Conservation (phyloP, 1,140 invertebrate species). For the Ceratosolen fusciceps region DNA sequence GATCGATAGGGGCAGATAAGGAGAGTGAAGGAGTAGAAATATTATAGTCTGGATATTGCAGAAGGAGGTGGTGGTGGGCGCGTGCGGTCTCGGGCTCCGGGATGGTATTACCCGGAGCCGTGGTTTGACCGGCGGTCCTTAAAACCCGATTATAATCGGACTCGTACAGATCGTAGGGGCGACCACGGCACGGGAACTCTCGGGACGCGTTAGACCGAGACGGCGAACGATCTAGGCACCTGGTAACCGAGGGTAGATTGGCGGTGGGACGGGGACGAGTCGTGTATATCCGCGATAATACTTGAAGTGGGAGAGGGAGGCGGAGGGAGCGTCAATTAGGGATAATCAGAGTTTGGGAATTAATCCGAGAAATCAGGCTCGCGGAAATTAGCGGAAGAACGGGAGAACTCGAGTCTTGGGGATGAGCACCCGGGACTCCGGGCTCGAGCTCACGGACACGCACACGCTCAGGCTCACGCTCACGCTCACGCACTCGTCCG, state of each 20-base stretch:
- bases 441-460: background rate
- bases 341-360: slow-evolving; percentile 38
- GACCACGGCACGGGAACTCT: too few relatives aligned
- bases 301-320: background rate
- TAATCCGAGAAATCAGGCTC: slow-evolving; percentile 27
- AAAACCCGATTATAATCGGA: too few relatives aligned
- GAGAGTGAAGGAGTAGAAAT: background rate
- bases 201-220: too few relatives aligned
- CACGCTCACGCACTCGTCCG: slow-evolving; percentile 46
- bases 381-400: slow-evolving; percentile 34
- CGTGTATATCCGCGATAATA: background rate
- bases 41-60: background rate
- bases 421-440: background rate
- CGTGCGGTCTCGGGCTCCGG: too few relatives aligned
- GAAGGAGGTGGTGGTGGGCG: background rate
- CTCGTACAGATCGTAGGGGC: too few relatives aligned
- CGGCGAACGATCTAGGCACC: too few relatives aligned
- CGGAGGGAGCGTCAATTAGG: slow-evolving; percentile 31
- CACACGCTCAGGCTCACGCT: background rate
- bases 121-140: too few relatives aligned
- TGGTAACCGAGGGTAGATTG: too few relatives aligned
- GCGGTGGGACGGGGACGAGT: too few relatives aligned
- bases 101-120: too few relatives aligned
- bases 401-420: background rate
- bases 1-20: background rate